Base-by-base conservation (phyloP, 2,113 vertebrate genomes). In the Ciconia boyciana region DNA sequence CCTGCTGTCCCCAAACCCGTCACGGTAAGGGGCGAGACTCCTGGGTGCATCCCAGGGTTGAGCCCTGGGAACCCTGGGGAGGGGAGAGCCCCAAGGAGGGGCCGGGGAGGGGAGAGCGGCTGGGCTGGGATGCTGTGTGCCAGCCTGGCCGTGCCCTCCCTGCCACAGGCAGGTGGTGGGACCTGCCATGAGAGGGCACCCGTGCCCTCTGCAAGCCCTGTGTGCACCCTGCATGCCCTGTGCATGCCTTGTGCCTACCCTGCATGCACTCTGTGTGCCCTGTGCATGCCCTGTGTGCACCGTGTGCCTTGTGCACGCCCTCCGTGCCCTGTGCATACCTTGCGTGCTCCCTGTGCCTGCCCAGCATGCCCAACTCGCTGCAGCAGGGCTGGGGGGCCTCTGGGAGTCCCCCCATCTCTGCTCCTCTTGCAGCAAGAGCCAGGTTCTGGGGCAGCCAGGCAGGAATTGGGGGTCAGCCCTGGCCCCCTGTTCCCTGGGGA, bases 131-230 rank as follows among this genome's bases (percentile, higher is more conserved):
- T 26, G 29, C 54, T 41, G 28, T 5, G 14, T 77, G 74, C 57
- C 76, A 41, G 52, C 43, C 71, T 49, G 52, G 71, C 71, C 2
- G 0, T 46, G 62, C n/a, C 44, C 26, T n/a, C 43, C 17, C 28
- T 55, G 87, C 90, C 78, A 85, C 54, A 9, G 48, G 61, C 57
- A 6, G 26, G 18, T 9, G 3, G 22, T 48, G 60, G 8, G 22
- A 75, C 3, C 49, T 43, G 2, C 96, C 95, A 49, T 79, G 69
- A 89, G 96, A 80, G 94, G 95, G 94, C 96, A 87, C 55, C 65
- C 52, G 1, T 34, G 54, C 7, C 68, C 83, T 48, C 44, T 19
- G 51, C 46, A 16, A n/a, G n/a, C n/a, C 54, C 43, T 26, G 36
- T 1, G 17, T 11, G 14, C 19, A 9, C n/a, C 49, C 21, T 41